Base-by-base conservation (phyloP, 2,797 vertebrate genomes). In the Linurgus olivaceus region DNA sequence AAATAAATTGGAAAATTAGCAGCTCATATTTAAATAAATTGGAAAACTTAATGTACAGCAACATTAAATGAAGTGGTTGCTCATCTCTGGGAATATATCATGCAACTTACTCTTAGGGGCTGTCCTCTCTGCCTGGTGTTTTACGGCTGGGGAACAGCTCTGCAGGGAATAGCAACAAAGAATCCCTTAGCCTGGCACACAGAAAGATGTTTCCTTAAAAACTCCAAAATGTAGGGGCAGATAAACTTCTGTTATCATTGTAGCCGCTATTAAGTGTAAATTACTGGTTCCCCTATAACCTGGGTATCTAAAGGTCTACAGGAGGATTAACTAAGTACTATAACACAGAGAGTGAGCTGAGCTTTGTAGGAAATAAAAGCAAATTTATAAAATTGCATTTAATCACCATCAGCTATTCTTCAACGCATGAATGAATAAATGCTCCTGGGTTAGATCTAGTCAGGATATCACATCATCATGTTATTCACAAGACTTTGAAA, bases 401-500 rank as follows among this genome's bases (percentile, higher is more conserved):
- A 95, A 87, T 82, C 21, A 48, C 48, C 81, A 37, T 65, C 72
- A 89, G 35, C 50, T 82, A 85, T 81, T 93, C 68, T 81, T 65
- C 50, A 54, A 42, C 20, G 23, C 35, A 57, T 63, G 52, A 90
- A 72, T 45, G 85, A 96, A 74, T 55, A 65, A 58, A 90, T 47
- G 37, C 37, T 80, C 47, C 71, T 92, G 52, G 48, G 68, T 91
- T 94, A 78, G 78, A 89, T 86, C 77, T 79, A 92, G 86, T 86
- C 52, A 92, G 86, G 88, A 97, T 96, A 90, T 81, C 71, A 89
- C 24, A 91, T 86, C 90, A 96, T 50, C 58, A 45, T 86, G 52
- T 93, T 97, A 92, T 80, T 95, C 92, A 88, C 52, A 94, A 54
- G 75, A 76, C 54, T 89, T 66, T 65, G 59, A 89, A 94, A 86